Evolutionary conservation across 1,140 invertebrate genomes (phyloP), one percentile per base, ranked within the genome.

Genomic region (Drosophila triauraria): DNA sequence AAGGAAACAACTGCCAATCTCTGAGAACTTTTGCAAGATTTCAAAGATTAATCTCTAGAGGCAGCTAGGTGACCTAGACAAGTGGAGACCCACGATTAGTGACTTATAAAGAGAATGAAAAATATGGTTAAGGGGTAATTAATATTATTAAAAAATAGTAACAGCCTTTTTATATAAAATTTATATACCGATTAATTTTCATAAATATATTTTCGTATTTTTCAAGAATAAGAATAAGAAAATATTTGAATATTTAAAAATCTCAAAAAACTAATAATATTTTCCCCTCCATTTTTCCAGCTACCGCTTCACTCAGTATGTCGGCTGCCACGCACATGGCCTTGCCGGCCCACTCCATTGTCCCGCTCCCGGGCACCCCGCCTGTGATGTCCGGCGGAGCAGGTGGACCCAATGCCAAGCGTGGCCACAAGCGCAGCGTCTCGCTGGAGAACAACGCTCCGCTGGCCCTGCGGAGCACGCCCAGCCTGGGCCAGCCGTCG

Each of bases 361-460:
- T 67, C 38, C 63, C 67, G 17, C 57, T 60, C 20, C 40, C 68
- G 8, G 69, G 54, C 4, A 61, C 69, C 0, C 38, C 79, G 2
- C 67, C 74, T 10, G 62, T 63, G 15, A 42, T 69, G 2, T 42
- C 43, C 20, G 43, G 20, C 12, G 47, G 38, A 68, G 2, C 23
- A 13, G 42, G 13, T 58, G 38, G 20, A 46, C 47, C 67, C 61
- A 53, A 7, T 25, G 27, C 53, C 9, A 92, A 92, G 60, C 91
- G 91, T 9, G 91, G 91, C 8, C 91, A 92, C 57, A 91, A 91
- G 58, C 86, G 91, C 13, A 92, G 91, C 30, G 81, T 92, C 0
- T 92, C 91, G 44, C 50, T 92, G 57, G 91, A 92, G 67, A 92
- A 86, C 38, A 87, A 90, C 40, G 81, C 84, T 4, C 85, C 84